These are phyloP conservation scores for Folsomia candida DNA, from an alignment of 2,888 invertebrate species.

Conservation along the genomic window DNA sequence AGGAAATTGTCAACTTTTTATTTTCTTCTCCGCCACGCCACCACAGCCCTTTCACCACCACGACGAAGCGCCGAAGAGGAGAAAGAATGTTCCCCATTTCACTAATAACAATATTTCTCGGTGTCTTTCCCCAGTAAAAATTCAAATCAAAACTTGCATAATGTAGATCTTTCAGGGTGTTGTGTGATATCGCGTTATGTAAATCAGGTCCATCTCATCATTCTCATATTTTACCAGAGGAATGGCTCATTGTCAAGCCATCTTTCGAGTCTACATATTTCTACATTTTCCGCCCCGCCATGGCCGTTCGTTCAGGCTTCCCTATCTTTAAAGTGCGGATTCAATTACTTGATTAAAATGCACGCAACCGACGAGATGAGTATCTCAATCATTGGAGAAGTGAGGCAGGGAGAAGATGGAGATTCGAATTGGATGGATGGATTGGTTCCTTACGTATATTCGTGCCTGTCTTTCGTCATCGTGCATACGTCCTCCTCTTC, in stretches of 20 bases:
- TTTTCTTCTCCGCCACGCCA: neutral
- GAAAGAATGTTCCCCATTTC: neutral
- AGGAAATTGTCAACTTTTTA: neutral
- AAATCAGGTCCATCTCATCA: neutral
- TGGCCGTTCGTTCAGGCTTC: neutral
- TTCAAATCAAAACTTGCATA: neutral
- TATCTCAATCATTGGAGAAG: neutral
- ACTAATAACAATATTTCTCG: neutral
- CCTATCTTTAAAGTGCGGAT: neutral
- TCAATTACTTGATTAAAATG: conserved; percentile 8
- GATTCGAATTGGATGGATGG: neutral
- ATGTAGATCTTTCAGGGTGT: neutral
- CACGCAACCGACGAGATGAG: neutral
- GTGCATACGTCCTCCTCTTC: too few species aligned
- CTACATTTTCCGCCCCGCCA: neutral
- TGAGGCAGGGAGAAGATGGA: neutral
- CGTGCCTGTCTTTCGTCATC: neutral
- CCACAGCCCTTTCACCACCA: neutral
- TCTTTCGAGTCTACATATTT: neutral
- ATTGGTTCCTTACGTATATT: neutral
- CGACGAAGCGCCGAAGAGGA: neutral
- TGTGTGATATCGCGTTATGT: neutral
- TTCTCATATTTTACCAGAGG: neutral
- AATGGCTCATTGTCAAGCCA: neutral
- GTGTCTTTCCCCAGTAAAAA: neutral